Evolutionary conservation across 2,113 vertebrate species (phyloP).

Genomic region (Ctenodactylus gundi): DNA sequence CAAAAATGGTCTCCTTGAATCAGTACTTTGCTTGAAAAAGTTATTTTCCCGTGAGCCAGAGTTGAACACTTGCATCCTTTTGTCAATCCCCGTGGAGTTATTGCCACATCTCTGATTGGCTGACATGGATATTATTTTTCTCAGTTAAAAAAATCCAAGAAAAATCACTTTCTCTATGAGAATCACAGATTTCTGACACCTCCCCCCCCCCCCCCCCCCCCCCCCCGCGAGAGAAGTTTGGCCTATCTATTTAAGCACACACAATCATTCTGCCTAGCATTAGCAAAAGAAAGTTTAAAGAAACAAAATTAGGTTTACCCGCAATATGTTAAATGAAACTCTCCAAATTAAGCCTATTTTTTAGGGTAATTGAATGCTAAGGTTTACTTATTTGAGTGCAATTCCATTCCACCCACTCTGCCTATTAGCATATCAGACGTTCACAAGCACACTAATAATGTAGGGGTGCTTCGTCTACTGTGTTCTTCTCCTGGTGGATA

Average conservation of each 20-base stretch:
- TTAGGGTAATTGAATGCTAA: constrained; percentile 30
- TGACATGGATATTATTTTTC: neutral
- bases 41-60: neutral
- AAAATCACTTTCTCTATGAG: neutral
- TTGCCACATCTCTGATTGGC: neutral
- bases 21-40: neutral
- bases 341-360: constrained; percentile 42
- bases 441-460: neutral
- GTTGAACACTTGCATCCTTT: neutral
- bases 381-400: constrained; percentile 42
- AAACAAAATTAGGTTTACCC: constrained; percentile 1
- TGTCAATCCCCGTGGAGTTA: neutral
- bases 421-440: neutral
- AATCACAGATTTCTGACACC: neutral
- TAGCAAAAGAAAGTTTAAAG: neutral
- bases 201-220: too few species aligned
- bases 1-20: neutral
- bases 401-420: constrained; percentile 46
- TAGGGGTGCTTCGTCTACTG: neutral
- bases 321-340: constrained; percentile 14
- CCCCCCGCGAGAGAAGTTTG: neutral
- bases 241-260: neutral
- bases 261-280: neutral
- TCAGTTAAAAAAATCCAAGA: neutral
- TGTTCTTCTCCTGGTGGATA: neutral